Conservation (phyloP, 2,113 vertebrate species). For the Lontra canadensis region DNA sequence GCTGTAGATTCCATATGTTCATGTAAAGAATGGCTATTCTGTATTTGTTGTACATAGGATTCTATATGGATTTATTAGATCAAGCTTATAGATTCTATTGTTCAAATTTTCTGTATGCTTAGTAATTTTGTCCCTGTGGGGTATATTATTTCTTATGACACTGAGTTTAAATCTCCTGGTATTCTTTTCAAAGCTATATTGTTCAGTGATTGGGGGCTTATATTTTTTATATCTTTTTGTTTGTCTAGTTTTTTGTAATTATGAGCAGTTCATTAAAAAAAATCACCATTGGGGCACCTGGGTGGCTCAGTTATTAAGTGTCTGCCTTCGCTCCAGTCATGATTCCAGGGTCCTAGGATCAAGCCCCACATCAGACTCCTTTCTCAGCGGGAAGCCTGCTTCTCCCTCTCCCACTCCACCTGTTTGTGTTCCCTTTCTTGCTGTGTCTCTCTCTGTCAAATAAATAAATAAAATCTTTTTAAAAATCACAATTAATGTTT, state of each 20-base stretch:
- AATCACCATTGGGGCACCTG: neutral
- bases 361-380: too few species aligned
- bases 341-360: too few species aligned
- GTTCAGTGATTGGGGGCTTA: neutral
- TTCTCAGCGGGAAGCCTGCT: too few species aligned
- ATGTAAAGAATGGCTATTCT: neutral
- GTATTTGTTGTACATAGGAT: neutral
- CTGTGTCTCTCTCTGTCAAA: too few species aligned
- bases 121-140: neutral
- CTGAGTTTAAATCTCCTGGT: neutral
- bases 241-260: neutral
- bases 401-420: too few species aligned
- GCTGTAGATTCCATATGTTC: neutral
- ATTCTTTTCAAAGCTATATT: constrained; percentile 16
- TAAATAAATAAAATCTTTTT: too few species aligned
- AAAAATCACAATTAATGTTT: neutral
- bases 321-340: too few species aligned
- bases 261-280: neutral
- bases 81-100: neutral
- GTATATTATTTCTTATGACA: constrained; percentile 10
- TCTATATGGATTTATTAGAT: neutral
- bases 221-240: neutral
- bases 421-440: too few species aligned
- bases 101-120: neutral
- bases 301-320: too few species aligned